Percentiles rank a stretch among this genome's conserved stretches.
phyloP scores from a whole-genome alignment of 2,888 invertebrate genomes.

The Subacronicta megacephala region DNA sequence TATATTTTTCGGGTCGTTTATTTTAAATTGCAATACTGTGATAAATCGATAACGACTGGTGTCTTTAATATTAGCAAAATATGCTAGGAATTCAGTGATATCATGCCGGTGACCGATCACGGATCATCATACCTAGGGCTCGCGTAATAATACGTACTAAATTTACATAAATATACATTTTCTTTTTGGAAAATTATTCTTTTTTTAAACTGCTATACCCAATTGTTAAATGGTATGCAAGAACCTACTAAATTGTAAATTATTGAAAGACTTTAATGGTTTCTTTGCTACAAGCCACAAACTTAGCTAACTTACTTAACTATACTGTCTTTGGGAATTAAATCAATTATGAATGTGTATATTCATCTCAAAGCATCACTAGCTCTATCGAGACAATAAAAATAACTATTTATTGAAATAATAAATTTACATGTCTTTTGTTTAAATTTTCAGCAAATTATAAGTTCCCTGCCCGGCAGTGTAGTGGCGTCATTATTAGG shows the following conservation, averaged over 20 bases:
- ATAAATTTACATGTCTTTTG: neutral
- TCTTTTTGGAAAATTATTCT: no score
- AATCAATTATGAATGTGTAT: no score
- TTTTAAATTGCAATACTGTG: neutral
- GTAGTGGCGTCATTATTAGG: conserved; percentile 24
- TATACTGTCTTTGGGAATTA: no score
- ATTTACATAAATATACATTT: no score
- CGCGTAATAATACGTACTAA: neutral
- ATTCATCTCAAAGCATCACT: no score
- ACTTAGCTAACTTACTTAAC: no score
- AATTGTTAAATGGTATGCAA: no score
- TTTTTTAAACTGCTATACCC: no score
- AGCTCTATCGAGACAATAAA: no score
- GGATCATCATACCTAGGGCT: neutral
- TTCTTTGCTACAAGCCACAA: no score
- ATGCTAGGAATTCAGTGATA: conserved; percentile 1
- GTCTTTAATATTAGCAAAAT: neutral
- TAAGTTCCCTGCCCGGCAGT: neutral
- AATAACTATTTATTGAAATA: neutral
- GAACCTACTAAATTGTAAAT: no score
- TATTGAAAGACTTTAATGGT: no score
- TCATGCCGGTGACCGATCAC: neutral
- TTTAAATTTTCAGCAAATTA: neutral
- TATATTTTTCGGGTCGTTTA: neutral
- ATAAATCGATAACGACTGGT: neutral